Evolutionary conservation across 2,113 vertebrate species (phyloP).

Genomic region (Oryzias curvinotus): DNA sequence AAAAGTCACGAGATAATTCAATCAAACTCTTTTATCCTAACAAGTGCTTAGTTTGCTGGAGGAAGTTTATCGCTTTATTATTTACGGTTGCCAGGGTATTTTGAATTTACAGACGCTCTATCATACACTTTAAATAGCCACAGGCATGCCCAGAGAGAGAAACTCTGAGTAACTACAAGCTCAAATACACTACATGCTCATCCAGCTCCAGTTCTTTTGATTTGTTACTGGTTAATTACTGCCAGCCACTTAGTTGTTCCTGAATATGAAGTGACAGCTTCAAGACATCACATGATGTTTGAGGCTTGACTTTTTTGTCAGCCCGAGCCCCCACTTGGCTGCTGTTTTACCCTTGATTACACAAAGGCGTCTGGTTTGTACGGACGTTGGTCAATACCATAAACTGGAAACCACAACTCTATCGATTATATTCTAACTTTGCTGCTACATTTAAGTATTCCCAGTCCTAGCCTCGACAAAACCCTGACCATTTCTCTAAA

Average conservation of each 20-base stretch:
- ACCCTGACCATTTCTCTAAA: slow-evolving; percentile 5
- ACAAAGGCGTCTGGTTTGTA: slow-evolving; percentile 2
- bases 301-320: slow-evolving; percentile 1
- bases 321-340: slow-evolving; percentile 5
- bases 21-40: neutral
- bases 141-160: slow-evolving; percentile 7
- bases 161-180: slow-evolving; percentile 22
- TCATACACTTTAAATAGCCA: slow-evolving; percentile 7
- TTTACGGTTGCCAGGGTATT: slow-evolving; percentile 6
- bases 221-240: slow-evolving; percentile 48
- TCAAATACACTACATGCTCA: slow-evolving; percentile 14
- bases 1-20: neutral
- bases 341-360: neutral
- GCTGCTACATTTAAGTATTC: no score
- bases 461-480: no score
- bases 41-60: slow-evolving; percentile 8
- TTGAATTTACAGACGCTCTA: neutral
- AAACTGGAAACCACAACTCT: no score
- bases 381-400: no score
- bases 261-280: slow-evolving; percentile 22
- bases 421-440: no score
- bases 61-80: slow-evolving; percentile 6
- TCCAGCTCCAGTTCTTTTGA: slow-evolving; percentile 28
- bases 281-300: slow-evolving; percentile 20
- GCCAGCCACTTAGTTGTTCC: slow-evolving; percentile 18